Conservation (phyloP, 2,888 invertebrate genomes). For the Ichneumoninae sp. region DNA sequence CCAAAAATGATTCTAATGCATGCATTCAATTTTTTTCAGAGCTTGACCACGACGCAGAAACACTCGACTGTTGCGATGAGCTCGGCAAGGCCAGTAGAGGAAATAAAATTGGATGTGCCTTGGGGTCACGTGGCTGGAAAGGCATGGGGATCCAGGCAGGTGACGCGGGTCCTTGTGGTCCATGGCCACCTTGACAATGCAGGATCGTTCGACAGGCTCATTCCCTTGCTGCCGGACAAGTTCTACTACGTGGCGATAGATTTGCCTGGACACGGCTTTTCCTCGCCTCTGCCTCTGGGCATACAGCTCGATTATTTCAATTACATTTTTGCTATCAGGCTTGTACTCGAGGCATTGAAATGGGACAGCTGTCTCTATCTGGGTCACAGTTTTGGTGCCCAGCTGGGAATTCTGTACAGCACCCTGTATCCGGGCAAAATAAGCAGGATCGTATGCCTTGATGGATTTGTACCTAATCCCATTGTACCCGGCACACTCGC, state of each 20-base stretch:
- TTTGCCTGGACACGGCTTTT: conserved; percentile 85
- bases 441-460: conserved; percentile 84
- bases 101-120: conserved; percentile 85
- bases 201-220: conserved; percentile 83
- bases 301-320: conserved; percentile 79
- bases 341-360: conserved; percentile 80
- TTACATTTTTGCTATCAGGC: conserved; percentile 77
- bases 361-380: conserved; percentile 82
- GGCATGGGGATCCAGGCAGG: conserved; percentile 78
- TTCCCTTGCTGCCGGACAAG: conserved; percentile 79
- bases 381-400: conserved; percentile 86
- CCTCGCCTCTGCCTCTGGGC: conserved; percentile 83
- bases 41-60: background rate
- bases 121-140: conserved; percentile 87
- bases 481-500: conserved; percentile 72
- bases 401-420: conserved; percentile 81
- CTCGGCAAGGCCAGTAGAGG: conserved; percentile 66
- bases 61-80: conserved; percentile 16
- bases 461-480: conserved; percentile 80
- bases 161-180: conserved; percentile 74
- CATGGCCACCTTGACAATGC: conserved; percentile 84
- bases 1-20: background rate
- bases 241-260: conserved; percentile 83
- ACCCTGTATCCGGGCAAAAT: conserved; percentile 84
- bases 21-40: background rate